These are phyloP conservation scores for Tarsius wallacei DNA, from an alignment of 2,797 vertebrate species.

Conservation along the genomic window DNA sequence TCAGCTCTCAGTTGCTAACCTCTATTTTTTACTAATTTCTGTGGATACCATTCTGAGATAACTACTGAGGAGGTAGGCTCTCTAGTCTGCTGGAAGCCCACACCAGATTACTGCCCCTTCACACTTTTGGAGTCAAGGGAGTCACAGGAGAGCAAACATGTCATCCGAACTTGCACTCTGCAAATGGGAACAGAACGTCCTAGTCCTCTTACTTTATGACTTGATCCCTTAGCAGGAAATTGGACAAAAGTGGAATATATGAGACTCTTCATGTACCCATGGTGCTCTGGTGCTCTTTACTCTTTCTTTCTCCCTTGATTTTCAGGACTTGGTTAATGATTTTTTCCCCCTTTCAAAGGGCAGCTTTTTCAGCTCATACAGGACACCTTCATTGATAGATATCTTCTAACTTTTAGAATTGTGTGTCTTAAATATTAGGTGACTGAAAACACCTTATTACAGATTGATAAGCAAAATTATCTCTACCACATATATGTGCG, in stretches of 20 bases:
- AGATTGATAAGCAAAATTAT: not conserved
- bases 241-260: too few relatives aligned
- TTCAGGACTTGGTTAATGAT: not conserved
- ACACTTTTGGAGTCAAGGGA: not conserved
- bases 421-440: not conserved
- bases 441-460: not conserved
- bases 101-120: not conserved
- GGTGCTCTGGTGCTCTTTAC: not conserved
- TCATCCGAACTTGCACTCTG: not conserved
- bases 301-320: not conserved
- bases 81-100: not conserved
- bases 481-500: not conserved
- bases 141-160: rapidly evolving
- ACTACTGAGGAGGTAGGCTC: not conserved
- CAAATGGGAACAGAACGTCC: not conserved
- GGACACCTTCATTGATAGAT: not conserved
- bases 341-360: not conserved
- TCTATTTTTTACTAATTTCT: not conserved
- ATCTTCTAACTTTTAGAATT: not conserved
- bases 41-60: not conserved
- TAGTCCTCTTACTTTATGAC: not conserved
- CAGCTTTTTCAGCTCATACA: not conserved
- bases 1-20: not conserved
- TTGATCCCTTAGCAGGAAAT: not conserved
- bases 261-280: not conserved